Conservation (phyloP, 2,797 vertebrate species). For the Squalus acanthias region DNA sequence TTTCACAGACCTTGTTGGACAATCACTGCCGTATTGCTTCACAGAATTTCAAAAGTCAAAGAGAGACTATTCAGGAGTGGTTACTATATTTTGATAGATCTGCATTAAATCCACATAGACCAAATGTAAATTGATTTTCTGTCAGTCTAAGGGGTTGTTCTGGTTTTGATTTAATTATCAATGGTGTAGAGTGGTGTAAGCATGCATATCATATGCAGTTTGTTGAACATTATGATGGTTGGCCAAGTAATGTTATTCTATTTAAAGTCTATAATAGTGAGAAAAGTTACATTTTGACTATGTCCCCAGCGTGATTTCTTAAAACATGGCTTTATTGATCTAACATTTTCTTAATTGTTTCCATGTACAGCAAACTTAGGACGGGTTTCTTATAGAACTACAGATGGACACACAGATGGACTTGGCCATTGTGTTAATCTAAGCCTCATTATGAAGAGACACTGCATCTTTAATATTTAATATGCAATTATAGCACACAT, state of each 20-base stretch:
- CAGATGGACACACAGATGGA: constrained; percentile 22
- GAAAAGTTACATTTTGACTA: background rate
- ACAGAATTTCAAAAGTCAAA: background rate
- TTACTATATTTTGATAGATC: background rate
- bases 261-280: background rate
- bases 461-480: background rate
- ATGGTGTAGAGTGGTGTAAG: background rate
- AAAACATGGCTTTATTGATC: background rate
- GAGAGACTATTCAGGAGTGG: background rate
- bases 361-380: background rate
- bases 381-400: background rate
- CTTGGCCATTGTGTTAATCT: constrained; percentile 9
- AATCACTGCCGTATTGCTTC: background rate
- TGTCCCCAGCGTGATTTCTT: background rate
- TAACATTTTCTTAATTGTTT: background rate
- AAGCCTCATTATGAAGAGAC: background rate
- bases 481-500: background rate
- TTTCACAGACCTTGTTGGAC: background rate
- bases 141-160: background rate
- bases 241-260: background rate
- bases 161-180: constrained; percentile 11
- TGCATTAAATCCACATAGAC: background rate
- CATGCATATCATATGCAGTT: no score
- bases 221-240: background rate
- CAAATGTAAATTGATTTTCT: background rate